Conservation (phyloP, 92 coral and sea anemone species). For the Zoanthus sociatus region DNA sequence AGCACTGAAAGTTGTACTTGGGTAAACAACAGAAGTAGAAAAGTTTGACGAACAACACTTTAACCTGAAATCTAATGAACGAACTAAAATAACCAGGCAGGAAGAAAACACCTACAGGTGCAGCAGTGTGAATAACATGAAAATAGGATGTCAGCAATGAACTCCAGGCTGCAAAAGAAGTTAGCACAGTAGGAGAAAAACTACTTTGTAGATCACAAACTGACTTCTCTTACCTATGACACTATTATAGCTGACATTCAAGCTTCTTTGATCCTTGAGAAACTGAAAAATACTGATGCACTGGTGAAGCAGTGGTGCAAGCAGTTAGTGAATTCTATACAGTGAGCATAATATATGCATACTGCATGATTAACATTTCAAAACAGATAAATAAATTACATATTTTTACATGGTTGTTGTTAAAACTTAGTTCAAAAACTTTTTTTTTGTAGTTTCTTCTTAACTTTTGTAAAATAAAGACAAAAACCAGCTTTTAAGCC, state of each 20-base stretch:
- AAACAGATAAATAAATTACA: background rate
- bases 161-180: slow-evolving; percentile 4
- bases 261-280: slow-evolving; percentile 29
- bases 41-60: slow-evolving; percentile 36
- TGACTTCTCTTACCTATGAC: slow-evolving; percentile 25
- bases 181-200: slow-evolving; percentile 12
- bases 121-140: background rate
- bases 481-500: background rate
- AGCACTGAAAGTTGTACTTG: slow-evolving; percentile 43
- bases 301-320: slow-evolving; percentile 4
- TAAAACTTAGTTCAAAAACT: background rate
- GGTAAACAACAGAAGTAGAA: slow-evolving; percentile 34
- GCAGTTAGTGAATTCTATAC: background rate
- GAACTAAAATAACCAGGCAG: background rate
- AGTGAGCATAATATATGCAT: no score
- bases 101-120: slow-evolving; percentile 22
- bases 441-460: background rate
- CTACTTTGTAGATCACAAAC: background rate
- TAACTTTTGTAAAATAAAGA: background rate
- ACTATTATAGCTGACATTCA: background rate
- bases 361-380: background rate
- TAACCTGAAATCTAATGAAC: slow-evolving; percentile 23
- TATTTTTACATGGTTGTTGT: background rate
- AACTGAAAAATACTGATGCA: slow-evolving; percentile 23
- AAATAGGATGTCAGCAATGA: slow-evolving; percentile 34